Evolutionary conservation across 2,888 invertebrate species (phyloP), one percentile per base, ranked within the genome.

Genomic region (Brachypalpus laphriformis): DNA sequence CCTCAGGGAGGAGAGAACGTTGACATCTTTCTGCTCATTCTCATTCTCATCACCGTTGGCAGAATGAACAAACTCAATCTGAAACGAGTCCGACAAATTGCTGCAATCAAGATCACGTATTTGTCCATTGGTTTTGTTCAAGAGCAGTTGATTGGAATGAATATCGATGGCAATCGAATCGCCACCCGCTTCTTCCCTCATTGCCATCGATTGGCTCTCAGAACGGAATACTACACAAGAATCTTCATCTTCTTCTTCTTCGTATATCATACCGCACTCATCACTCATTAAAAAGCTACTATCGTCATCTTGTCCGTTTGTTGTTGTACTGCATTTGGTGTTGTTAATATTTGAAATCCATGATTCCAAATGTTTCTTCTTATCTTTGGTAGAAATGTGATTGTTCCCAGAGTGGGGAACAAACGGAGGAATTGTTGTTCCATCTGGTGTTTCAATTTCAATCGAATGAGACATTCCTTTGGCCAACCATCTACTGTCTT

Each of bases 401-500:
- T 76, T 20, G n/a, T 63, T 28, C 4, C 2, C 34, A 14, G 65
- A 5, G n/a, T 37, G 45, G 6, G 45, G 65, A 1, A 59, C 37
- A n/a, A 72, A 70, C 18, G 89, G 88, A 0, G 91, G 90, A 25
- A 89, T 20, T 14, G 89, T 89, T 22, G 89, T 90, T 11, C 89
- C 89, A 82, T 91, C 90, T 0, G 91, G 91, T 2, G 92, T 92
- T 78, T 92, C 92, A 34, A 91, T 92, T 82, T 91, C 91, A 81
- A 92, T 92, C 0, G 92, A 92, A 16, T 91, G 91, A 0, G 92
- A 89, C 76, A 90, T 81, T 75, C 91, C 91, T 7, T 89, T 88
- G 0, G 89, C 89, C 61, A 92, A 71, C 87, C 90, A 89, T 70
- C 93, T 91, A 22, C 93, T 93, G 92, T 98, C 98, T 54, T 95